Conservation (phyloP, 1,140 invertebrate genomes). For the Anoplolepis gracilipes region DNA sequence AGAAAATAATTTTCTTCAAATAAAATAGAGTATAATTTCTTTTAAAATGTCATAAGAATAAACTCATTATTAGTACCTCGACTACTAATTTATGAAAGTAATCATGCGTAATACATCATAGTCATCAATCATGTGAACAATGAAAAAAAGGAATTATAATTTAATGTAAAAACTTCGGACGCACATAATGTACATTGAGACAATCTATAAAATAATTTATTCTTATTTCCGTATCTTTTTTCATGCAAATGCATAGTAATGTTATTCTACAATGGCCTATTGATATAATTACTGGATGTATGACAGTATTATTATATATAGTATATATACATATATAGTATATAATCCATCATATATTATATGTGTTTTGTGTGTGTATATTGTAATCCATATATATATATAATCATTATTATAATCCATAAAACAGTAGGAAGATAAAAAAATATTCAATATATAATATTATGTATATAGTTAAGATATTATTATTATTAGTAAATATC, state of each 20-base stretch:
- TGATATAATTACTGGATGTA: slow-evolving; percentile 43
- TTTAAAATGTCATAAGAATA: not conserved
- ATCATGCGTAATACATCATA: too few species aligned
- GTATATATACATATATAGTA: too few species aligned
- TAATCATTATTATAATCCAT: not conserved
- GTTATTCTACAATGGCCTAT: slow-evolving; percentile 19
- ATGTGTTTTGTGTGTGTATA: too few species aligned
- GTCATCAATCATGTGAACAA: not conserved
- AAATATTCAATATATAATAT: too few species aligned
- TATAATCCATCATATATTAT: too few species aligned
- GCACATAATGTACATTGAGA: not conserved
- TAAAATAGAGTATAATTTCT: not conserved
- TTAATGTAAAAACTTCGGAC: not conserved
- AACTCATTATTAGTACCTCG: not conserved
- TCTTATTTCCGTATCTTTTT: not conserved
- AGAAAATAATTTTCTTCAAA: not conserved
- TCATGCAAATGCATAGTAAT: slow-evolving; percentile 10
- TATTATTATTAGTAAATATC: too few species aligned
- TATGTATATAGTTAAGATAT: too few species aligned
- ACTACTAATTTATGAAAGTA: too few species aligned
- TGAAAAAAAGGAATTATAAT: not conserved
- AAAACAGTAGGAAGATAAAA: not conserved
- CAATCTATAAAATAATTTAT: not conserved
- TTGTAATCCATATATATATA: not conserved
- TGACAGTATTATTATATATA: too few species aligned